phyloP scores from a whole-genome alignment of 1,140 invertebrate species.

The Schmidtea mediterranea region DNA sequence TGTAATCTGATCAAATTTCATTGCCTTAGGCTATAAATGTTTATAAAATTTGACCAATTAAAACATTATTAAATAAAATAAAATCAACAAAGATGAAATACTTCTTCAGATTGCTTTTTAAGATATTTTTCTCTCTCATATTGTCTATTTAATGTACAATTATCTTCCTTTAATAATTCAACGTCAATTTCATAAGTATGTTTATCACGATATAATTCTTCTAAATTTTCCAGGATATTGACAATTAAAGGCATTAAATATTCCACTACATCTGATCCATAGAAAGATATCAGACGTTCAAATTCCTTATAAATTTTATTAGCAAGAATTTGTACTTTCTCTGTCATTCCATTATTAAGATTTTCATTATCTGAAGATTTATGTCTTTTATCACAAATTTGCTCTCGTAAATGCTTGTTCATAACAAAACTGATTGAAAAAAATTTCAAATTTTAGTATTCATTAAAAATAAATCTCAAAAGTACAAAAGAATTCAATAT shows the following conservation, averaged over 20 bases:
- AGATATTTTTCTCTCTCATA: slow-evolving; percentile 93
- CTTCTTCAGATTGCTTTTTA: slow-evolving; percentile 63
- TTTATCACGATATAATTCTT: slow-evolving; percentile 78
- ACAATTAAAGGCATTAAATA: slow-evolving; percentile 77
- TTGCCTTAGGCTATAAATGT: too few species aligned
- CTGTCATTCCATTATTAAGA: slow-evolving; percentile 41
- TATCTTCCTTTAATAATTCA: slow-evolving; percentile 81
- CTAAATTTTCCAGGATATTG: slow-evolving; percentile 80
- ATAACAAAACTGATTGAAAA: too few species aligned
- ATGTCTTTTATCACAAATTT: too few species aligned
- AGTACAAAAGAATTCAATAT: too few species aligned
- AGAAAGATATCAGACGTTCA: slow-evolving; percentile 80
- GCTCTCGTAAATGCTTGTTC: too few species aligned
- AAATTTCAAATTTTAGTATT: too few species aligned
- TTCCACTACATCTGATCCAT: slow-evolving; percentile 93
- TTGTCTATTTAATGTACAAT: slow-evolving; percentile 89
- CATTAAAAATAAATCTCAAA: too few species aligned
- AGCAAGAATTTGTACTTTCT: slow-evolving; percentile 70
- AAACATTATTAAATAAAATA: too few species aligned
- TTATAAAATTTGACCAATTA: too few species aligned
- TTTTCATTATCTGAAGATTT: too few species aligned
- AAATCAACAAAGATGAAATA: too few species aligned
- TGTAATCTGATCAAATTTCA: too few species aligned
- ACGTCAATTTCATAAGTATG: slow-evolving; percentile 85
- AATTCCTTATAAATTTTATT: slow-evolving; percentile 95